Base-by-base conservation (phyloP, 2,797 vertebrate genomes). In the Protonibea diacanthus region DNA sequence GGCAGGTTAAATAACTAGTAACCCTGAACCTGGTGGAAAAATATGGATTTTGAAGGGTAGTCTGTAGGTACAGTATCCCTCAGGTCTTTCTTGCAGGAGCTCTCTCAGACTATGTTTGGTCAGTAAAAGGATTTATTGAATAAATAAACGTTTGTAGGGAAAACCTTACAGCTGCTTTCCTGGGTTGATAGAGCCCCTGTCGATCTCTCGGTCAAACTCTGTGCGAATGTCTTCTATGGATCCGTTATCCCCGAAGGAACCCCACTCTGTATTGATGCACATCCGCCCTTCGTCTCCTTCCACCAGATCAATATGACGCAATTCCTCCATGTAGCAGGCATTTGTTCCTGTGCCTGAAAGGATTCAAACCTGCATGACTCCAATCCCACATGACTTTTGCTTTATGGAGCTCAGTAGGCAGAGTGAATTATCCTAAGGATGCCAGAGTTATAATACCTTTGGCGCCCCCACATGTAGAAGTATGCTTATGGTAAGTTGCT, bases 241-340 rank as follows among this genome's bases (percentile, higher is more conserved):
- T 6, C 97, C 97, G 0, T 97, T 95, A 0, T 98, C 97, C 20
- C 97, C 97, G 0, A 98, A 98, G 21, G 97, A 96, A 0, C 97
- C 97, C 97, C 97, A 98, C 90, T 98, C 98, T 0, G 97, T 99
- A 94, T 99, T 99, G 82, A 99, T 96, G 91, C 98, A 99, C 98
- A 99, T 99, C 40, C 98, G 93, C 6, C 98, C 98, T 86, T 99
- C 98, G 0, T 99, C 98, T 0, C 98, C 98, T 66, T 99, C 98
- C 92, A 99, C 97, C 93, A 96, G 86, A 91, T 99, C 97, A 0
- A 99, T 98, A 91, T 99, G 96, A 49, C 98, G 89, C 93, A 99
- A 81, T 49, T 99, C 98, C 90, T 99, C 98, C 98, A 99, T 99
- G 93, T 99, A 99, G 75, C 97, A 99, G 0, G 97, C 97, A 0